Evolutionary conservation across 1,140 invertebrate species (phyloP).

Genomic region (Leptoteleia sp.): DNA sequence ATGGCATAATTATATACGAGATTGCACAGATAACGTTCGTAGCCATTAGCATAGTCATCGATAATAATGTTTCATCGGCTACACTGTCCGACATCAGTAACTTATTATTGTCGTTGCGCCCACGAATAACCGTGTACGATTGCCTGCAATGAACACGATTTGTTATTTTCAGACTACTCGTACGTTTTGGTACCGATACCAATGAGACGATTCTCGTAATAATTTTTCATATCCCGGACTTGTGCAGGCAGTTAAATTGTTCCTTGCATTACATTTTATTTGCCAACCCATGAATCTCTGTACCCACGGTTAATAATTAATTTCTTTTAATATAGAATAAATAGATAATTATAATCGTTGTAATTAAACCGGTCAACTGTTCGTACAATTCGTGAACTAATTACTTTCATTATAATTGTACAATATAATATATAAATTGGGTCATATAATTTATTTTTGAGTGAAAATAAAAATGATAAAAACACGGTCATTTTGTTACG

Average conservation of each 20-base stretch:
- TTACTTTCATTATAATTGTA: no score
- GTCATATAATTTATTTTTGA: no score
- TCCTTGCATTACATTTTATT: no score
- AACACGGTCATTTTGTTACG: no score
- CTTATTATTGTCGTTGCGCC: conserved; percentile 63
- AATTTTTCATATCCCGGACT: conserved; percentile 5
- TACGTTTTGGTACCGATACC: conserved; percentile 28
- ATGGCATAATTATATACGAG: conserved; percentile 65
- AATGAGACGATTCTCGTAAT: conserved; percentile 15
- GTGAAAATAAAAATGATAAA: no score
- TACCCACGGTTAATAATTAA: no score
- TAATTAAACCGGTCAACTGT: no score
- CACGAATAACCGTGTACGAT: conserved; percentile 58
- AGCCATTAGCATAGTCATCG: conserved; percentile 64
- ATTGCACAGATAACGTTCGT: conserved; percentile 58
- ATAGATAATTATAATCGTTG: no score
- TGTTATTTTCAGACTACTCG: conserved; percentile 43
- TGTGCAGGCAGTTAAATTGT: conserved; percentile 6
- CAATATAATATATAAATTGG: no score
- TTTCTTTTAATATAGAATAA: no score
- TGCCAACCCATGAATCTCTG: no score
- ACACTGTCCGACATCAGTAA: conserved; percentile 53
- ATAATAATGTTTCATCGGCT: conserved; percentile 67
- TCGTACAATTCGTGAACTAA: no score
- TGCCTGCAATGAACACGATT: conserved; percentile 46